Evolutionary conservation across 2,113 vertebrate species (phyloP).

Genomic region (Cyanoliseus patagonus): DNA sequence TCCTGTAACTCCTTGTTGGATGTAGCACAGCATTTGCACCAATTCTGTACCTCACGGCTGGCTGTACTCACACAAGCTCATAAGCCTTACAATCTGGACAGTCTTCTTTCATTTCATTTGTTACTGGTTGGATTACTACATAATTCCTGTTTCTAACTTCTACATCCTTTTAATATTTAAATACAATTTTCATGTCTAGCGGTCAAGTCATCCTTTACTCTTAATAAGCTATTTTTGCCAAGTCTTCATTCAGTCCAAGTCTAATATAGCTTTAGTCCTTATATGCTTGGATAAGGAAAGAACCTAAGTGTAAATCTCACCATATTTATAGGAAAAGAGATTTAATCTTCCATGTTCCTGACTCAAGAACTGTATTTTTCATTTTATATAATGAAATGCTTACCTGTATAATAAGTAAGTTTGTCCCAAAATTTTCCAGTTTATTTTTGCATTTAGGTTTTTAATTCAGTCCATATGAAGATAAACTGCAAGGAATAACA

Average conservation of each 20-base stretch:
- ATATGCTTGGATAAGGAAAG: background rate
- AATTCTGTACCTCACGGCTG: background rate
- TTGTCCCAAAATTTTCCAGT: background rate
- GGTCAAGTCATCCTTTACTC: background rate
- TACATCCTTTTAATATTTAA: background rate
- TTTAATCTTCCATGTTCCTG: background rate
- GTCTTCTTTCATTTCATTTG: background rate
- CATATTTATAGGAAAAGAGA: background rate
- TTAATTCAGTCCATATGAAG: background rate
- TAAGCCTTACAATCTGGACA: background rate
- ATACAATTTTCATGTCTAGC: background rate
- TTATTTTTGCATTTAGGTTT: background rate
- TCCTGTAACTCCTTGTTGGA: background rate
- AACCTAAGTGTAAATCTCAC: background rate
- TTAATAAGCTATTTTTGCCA: background rate
- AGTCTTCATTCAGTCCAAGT: background rate
- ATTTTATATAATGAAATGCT: no score
- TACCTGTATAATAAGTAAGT: no score
- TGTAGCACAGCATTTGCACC: fast-evolving
- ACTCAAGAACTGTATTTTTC: background rate
- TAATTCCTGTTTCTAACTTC: background rate
- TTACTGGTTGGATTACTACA: background rate
- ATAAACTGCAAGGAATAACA: background rate
- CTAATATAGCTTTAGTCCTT: background rate
- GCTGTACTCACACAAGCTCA: background rate